Evolutionary conservation across 2,797 vertebrate species (phyloP), one percentile per base, ranked within the genome.

Genomic region (Clarias platycephalus): DNA sequence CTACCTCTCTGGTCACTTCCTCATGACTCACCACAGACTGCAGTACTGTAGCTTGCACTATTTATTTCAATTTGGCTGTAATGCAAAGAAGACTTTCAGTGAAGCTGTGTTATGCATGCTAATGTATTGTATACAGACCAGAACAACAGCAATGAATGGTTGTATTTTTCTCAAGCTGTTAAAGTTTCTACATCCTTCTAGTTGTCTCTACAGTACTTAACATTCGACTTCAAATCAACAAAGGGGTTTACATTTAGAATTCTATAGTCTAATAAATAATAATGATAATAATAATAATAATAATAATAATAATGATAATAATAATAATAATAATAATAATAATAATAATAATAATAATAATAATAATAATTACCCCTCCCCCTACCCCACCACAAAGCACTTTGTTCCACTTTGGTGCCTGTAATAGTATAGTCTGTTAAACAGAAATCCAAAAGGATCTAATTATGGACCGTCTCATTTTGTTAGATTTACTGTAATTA

Each of bases 1-100:
- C 40, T 72, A 34, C 37, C 40, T 79, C 37, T 34, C 66, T 63
- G 24, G 66, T 60, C n/a, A 58, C 37, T 81, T n/a, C 37, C 37
- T 75, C 58, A 84, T 53, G 75, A 85, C 70, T 77, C 78, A 83
- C 31, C 66, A 62, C 77, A 81, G 74, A 64, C 55, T 37, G 60
- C 81, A 83, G 67, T 57, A 74, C 77, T 62, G 58, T 81, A 84
- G 90, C 90, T 91, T 89, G 90, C 88, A 88, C 67, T 84, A 84
- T 77, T 84, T 89, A 92, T 93, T 90, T 91, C 87, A 88, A 90
- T 88, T 79, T 78, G 77, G 57, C 78, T 57, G 72, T 31, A 58
- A 76, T 57, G 53, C 7, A 76, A 76, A 57, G 26, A 31, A 34
- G 72, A 34, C 28, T 77, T 60, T 77, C 4, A 5, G 37, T 1